Base-by-base conservation (phyloP, 2,797 vertebrate species). In the Mormyrops attenuatus region DNA sequence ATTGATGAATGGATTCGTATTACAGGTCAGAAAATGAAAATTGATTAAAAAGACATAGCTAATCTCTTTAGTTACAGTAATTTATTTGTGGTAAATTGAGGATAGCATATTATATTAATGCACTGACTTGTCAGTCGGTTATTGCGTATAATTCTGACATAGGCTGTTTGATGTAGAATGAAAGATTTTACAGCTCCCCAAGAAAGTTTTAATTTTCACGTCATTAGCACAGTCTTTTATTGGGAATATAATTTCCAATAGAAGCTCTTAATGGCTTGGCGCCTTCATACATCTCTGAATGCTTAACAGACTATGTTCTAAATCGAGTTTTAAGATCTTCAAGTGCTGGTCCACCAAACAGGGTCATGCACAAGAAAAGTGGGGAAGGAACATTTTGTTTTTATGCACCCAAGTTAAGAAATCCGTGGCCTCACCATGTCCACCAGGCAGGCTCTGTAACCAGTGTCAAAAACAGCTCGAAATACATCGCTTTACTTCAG, bases 31-130 rank as follows among this genome's bases (percentile, higher is more conserved):
- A 82, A 47, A 47, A 41, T 20, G 41, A 82, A 47, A 82, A 82
- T 47, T 47, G 20, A 47, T 82, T 82, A n/a, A 82, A 82, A 82
- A 82, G 77, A 82, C 77, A 44, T 44, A 82, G 41, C 77, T 82
- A 47, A 82, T 47, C 20, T 47, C 47, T 22, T 47, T 47, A n/a
- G 66, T 73, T 73, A 73, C 15, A 15, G 69, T 73, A 82, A 82
- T 47, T 47, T 77, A 77, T 77, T 77, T 77, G 34, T 1, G 34
- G 15, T 77, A 77, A 41, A 77, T 77, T 47, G 41, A 9, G 38
- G 6, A 82, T 82, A 82, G 69, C 5, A 73, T 73, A 41, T 73
- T 73, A 38, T 73, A 34, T 38, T 41, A 34, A 38, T 17, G 30
- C 69, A 38, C 34, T 73, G 30, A 73, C 13, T 73, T 69, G 26